phyloP scores from a whole-genome alignment of 2,113 vertebrate species.

The Laterallus jamaicensis region DNA sequence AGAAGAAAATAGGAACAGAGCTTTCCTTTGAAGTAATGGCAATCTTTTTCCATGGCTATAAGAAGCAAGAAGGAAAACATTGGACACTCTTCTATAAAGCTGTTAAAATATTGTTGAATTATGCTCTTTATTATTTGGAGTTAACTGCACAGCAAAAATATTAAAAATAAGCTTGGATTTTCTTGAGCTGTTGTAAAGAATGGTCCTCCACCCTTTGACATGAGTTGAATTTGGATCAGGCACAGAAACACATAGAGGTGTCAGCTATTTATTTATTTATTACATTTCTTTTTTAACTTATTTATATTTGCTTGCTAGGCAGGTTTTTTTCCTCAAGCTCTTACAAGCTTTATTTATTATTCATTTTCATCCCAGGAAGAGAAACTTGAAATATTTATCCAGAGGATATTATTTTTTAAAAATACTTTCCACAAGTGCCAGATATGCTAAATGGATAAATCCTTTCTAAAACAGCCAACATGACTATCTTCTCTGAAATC shows the following conservation, averaged over 20 bases:
- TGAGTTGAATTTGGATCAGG: conserved; percentile 2
- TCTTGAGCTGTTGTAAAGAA: not conserved
- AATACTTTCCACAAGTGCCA: conserved; percentile 21
- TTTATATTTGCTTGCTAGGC: conserved; percentile 29
- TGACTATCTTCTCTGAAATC: conserved; percentile 39
- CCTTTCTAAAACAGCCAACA: not conserved
- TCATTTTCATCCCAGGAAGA: conserved; percentile 63
- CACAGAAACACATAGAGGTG: not conserved
- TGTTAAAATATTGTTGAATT: not conserved
- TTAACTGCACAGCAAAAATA: not conserved
- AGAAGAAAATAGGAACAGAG: not conserved
- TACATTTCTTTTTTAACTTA: not conserved
- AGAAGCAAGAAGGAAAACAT: not conserved
- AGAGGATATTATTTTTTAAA: conserved; percentile 60
- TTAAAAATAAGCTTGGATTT: not conserved
- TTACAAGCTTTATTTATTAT: conserved; percentile 66
- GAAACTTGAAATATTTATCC: conserved; percentile 71
- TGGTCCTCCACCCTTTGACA: not conserved
- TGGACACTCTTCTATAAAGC: not conserved
- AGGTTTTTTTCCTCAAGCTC: conserved; percentile 54
- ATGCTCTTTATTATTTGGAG: not conserved
- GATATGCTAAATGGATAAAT: conserved; percentile 52
- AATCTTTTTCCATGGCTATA: not conserved
- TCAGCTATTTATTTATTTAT: conserved; percentile 33
- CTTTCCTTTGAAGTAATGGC: not conserved